Percentiles rank a stretch among this genome's conserved stretches.
Conservation (phyloP, 92 coral and sea anemone genomes). For the Chrysogorgia sp. region DNA sequence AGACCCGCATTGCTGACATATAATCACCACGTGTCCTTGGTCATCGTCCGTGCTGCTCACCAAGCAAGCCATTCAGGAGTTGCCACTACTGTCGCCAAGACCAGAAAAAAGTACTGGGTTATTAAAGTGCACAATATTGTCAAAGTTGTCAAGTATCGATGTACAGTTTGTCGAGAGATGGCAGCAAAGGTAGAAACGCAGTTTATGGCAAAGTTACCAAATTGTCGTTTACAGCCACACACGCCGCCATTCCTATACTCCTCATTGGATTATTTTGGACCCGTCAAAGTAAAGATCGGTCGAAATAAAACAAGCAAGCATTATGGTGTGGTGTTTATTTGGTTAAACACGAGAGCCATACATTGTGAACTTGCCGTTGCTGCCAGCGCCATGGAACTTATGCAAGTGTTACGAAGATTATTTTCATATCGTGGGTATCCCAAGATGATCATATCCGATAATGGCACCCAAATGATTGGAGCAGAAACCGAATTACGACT, state of each 20-base stretch:
- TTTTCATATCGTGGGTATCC: conserved; percentile 57
- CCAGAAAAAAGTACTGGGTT: conserved; percentile 56
- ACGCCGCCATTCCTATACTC: conserved; percentile 65
- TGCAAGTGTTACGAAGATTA: conserved; percentile 64
- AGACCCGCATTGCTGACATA: conserved; percentile 58
- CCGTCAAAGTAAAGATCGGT: conserved; percentile 59
- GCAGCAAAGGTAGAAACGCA: conserved; percentile 52
- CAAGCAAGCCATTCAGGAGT: conserved; percentile 62
- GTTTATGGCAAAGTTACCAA: conserved; percentile 60
- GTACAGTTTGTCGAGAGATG: conserved; percentile 53
- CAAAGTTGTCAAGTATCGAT: conserved; percentile 48
- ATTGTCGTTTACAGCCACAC: conserved; percentile 52
- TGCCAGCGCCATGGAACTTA: conserved; percentile 61
- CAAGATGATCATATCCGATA: conserved; percentile 41
- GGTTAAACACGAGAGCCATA: conserved; percentile 58
- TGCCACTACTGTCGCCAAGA: conserved; percentile 61
- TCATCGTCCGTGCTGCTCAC: conserved; percentile 60
- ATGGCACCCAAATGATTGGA: conserved; percentile 55
- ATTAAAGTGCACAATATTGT: conserved; percentile 54
- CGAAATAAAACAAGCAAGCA: conserved; percentile 59
- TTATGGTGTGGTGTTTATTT: conserved; percentile 58
- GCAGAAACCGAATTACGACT: background rate
- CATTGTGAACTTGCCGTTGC: conserved; percentile 57
- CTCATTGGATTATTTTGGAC: conserved; percentile 58
- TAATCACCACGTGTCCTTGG: conserved; percentile 53